These are phyloP conservation scores for Champsocephalus esox DNA, from an alignment of 2,797 vertebrate species.

Conservation along the genomic window DNA sequence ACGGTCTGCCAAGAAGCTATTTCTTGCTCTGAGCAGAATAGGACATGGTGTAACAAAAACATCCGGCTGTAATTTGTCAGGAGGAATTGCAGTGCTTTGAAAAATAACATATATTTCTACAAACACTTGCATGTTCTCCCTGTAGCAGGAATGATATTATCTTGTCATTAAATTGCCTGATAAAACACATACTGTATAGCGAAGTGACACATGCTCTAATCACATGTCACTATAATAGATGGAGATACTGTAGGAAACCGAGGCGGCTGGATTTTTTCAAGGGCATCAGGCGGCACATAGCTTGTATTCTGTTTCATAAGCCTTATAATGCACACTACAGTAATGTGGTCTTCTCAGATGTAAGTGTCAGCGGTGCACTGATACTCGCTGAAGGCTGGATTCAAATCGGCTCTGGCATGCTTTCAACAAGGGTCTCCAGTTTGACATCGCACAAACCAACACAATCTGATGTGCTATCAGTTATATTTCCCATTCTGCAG, in stretches of 20 bases:
- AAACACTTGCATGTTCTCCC: conserved; percentile 24
- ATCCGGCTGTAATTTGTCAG: conserved; percentile 58
- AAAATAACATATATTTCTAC: conserved; percentile 50
- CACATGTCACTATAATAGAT: conserved; percentile 14
- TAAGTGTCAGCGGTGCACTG: conserved; percentile 30
- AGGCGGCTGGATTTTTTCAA: conserved; percentile 35
- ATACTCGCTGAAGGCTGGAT: conserved; percentile 40
- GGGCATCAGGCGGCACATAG: conserved; percentile 2
- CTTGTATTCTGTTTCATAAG: conserved; percentile 24
- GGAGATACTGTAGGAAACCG: conserved; percentile 1
- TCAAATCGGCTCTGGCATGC: conserved; percentile 56
- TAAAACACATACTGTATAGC: not conserved
- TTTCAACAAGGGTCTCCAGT: conserved; percentile 56
- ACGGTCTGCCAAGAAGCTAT: conserved; percentile 68
- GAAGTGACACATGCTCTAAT: not conserved
- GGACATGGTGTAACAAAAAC: conserved; percentile 67
- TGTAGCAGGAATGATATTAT: conserved; percentile 23
- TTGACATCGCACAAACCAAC: conserved; percentile 45
- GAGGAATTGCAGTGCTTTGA: conserved; percentile 29
- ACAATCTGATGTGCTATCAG: conserved; percentile 46
- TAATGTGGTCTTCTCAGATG: conserved; percentile 30
- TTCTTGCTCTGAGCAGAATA: conserved; percentile 65
- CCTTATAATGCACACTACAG: conserved; percentile 20
- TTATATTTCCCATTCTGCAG: conserved; percentile 38
- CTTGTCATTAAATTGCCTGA: conserved; percentile 12